phyloP scores from a whole-genome alignment of 2,113 vertebrate genomes.

The Oreochromis tanganicae region DNA sequence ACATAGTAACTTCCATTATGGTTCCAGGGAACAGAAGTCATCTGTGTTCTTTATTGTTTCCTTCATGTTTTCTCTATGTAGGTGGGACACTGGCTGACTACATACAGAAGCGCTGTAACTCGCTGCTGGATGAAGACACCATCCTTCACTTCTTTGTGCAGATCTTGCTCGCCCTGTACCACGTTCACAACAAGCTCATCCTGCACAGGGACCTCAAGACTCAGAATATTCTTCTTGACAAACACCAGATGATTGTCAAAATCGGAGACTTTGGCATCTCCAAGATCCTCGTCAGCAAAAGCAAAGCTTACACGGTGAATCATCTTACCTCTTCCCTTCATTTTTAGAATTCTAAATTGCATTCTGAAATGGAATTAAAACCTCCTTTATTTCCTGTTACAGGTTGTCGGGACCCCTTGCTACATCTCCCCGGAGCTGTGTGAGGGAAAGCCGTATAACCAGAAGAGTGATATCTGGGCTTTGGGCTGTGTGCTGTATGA shows the following conservation, averaged over 20 bases:
- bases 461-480: constrained; percentile 99
- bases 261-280: constrained; percentile 98
- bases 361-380: neutral
- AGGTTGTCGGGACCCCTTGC: constrained; percentile 96
- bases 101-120: constrained; percentile 96
- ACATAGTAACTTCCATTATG: neutral
- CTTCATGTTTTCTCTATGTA: constrained; percentile 40
- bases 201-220: constrained; percentile 97
- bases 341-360: neutral
- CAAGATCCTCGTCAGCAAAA: constrained; percentile 98
- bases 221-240: constrained; percentile 97
- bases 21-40: neutral
- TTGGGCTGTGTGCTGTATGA: constrained; percentile 96
- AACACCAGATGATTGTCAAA: constrained; percentile 96
- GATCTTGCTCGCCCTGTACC: constrained; percentile 92
- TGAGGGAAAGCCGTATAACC: constrained; percentile 97
- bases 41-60: neutral
- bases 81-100: constrained; percentile 94
- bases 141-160: constrained; percentile 98
- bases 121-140: constrained; percentile 93
- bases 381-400: neutral
- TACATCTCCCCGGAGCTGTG: constrained; percentile 98
- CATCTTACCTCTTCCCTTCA: neutral
- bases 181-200: constrained; percentile 96
- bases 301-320: constrained; percentile 94